These are phyloP conservation scores for Mionectes macconnelli DNA, from an alignment of 2,113 vertebrate genomes.

Conservation along the genomic window DNA sequence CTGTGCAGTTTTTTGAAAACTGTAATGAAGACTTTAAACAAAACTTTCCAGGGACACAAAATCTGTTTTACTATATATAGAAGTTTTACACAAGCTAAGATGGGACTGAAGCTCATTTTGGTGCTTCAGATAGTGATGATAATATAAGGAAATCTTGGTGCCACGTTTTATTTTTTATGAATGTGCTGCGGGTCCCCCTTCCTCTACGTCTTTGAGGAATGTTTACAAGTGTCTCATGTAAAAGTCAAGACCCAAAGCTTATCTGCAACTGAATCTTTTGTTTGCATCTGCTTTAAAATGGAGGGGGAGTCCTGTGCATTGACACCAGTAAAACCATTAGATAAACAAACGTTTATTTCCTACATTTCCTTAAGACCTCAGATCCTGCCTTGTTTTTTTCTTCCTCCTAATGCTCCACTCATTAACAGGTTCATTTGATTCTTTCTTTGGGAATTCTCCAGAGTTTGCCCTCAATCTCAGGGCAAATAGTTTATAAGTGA, in stretches of 20 bases:
- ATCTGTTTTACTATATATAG: background rate
- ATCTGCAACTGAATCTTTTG: conserved; percentile 35
- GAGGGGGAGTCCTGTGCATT: background rate
- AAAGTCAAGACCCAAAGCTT: conserved; percentile 3
- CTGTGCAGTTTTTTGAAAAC: background rate
- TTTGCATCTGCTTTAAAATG: conserved; percentile 19
- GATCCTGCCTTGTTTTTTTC: conserved; percentile 32
- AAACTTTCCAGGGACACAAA: background rate
- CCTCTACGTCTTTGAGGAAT: background rate
- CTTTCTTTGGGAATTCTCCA: conserved; percentile 75
- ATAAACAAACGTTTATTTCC: conserved; percentile 60
- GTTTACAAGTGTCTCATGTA: background rate
- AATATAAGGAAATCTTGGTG: background rate
- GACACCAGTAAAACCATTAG: conserved; percentile 38
- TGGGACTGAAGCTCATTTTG: background rate
- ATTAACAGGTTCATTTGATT: conserved; percentile 77
- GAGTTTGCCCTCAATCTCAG: conserved; percentile 66
- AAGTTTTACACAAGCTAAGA: background rate
- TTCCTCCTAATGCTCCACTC: conserved; percentile 52
- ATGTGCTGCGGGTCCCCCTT: background rate
- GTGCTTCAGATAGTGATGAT: background rate
- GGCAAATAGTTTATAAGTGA: conserved; percentile 69
- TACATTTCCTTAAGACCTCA: conserved; percentile 45
- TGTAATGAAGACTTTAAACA: background rate
- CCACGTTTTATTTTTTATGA: background rate